A percentile compares a stretch with the other conserved stretches of the same genome.
Evolutionary conservation across 2,113 vertebrate genomes (phyloP).

Genomic region (Laticauda colubrina): DNA sequence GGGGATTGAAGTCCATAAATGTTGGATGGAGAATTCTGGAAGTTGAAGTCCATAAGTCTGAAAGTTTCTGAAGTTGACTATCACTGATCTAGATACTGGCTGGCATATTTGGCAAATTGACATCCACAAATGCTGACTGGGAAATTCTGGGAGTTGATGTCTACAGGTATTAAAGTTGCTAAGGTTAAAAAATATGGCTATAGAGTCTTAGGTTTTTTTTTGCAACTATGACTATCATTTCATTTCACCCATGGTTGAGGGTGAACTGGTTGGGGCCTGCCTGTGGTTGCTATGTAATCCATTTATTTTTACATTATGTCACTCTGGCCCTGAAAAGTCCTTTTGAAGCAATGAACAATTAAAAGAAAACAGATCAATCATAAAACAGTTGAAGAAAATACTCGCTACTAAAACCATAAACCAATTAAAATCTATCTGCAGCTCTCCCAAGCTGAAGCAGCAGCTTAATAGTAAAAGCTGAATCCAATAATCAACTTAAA

Average conservation of each 20-base stretch:
- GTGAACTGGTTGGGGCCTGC: not conserved
- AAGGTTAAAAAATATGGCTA: not conserved
- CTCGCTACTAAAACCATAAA: not conserved
- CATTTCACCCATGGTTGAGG: not conserved
- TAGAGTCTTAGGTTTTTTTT: not conserved
- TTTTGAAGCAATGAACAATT: not conserved
- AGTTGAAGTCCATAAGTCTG: too few species aligned
- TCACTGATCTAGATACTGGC: too few species aligned
- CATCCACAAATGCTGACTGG: too few species aligned
- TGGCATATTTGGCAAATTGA: too few species aligned
- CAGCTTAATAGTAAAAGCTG: not conserved
- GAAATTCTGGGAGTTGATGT: too few species aligned
- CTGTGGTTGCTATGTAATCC: not conserved
- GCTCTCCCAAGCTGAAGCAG: not conserved
- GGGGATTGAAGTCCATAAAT: too few species aligned
- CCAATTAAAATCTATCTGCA: not conserved
- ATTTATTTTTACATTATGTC: not conserved
- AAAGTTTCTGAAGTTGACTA: too few species aligned
- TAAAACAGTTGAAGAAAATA: not conserved
- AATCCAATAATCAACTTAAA: not conserved
- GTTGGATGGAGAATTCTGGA: too few species aligned
- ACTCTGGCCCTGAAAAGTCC: not conserved
- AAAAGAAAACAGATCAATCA: constrained; percentile 63
- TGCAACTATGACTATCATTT: not conserved
- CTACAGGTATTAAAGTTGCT: too few species aligned